Percentiles rank a stretch among this genome's conserved stretches.
These are phyloP conservation scores for Homalodisca vitripennis DNA, from an alignment of 1,140 invertebrate genomes.

Conservation along the genomic window DNA sequence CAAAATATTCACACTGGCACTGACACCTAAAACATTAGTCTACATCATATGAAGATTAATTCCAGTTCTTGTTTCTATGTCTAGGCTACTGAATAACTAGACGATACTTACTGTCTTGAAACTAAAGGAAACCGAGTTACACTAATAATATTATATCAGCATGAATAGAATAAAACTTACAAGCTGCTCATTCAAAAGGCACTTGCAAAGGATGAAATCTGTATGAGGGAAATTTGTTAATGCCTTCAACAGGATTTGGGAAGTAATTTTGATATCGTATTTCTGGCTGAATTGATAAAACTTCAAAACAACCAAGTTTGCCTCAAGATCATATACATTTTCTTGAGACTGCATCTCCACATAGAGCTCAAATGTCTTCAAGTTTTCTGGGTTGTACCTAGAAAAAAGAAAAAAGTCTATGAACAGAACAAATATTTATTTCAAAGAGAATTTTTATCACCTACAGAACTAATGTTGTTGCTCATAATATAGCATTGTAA, in stretches of 20 bases:
- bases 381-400: slow-evolving; percentile 94
- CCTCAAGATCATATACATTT: slow-evolving; percentile 95
- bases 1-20: too few species aligned
- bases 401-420: slow-evolving; percentile 35
- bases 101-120: too few species aligned
- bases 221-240: slow-evolving; percentile 95
- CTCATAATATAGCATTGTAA: too few species aligned
- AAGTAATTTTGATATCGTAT: slow-evolving; percentile 79
- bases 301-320: slow-evolving; percentile 89
- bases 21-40: too few species aligned
- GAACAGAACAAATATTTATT: too few species aligned
- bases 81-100: too few species aligned
- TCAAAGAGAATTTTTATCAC: too few species aligned
- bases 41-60: too few species aligned
- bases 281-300: slow-evolving; percentile 91
- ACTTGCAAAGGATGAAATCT: slow-evolving; percentile 96
- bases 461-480: too few species aligned
- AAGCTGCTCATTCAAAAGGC: slow-evolving; percentile 82
- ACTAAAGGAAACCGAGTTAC: too few species aligned
- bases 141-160: too few species aligned
- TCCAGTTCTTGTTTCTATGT: too few species aligned
- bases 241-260: slow-evolving; percentile 88
- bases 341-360: slow-evolving; percentile 90
- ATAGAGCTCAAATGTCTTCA: slow-evolving; percentile 85
- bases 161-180: slow-evolving; percentile 52